Base-by-base conservation (phyloP, 2,888 invertebrate species). In the Drosophila suboccidentalis region DNA sequence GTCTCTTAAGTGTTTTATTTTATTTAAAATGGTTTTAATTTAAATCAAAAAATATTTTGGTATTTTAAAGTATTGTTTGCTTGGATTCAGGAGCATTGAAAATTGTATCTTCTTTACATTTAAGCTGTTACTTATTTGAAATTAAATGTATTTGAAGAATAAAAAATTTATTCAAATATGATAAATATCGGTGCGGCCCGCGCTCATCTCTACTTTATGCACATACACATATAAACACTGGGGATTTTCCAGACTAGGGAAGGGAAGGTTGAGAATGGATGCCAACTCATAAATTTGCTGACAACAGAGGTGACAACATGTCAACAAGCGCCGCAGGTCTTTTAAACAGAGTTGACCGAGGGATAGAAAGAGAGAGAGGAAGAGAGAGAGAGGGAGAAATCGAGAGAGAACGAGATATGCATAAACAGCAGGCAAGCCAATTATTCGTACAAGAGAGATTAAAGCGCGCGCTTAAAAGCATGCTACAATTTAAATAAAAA, bases 271-370 rank as follows among this genome's bases (percentile, higher is more conserved):
- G 58, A 15, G 47, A 17, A 17, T 11, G 13, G 19, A 46, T 57
- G 69, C 32, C 59, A 75, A 62, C 83, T 78, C 87, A 84, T 89
- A 84, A 83, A 89, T 85, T 85, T 69, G 85, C 74, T 86, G 86
- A 87, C 86, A 89, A 63, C 63, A 65, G 72, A 86, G 86, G 88
- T 86, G 86, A 87, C 85, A 86, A 86, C 86, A 80, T 86, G 86
- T 86, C 90, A 86, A 86, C 86, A 82, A 75, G 86, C 85, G 74
- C 85, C 86, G 75, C 86, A 72, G 89, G 85, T 69, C 54, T 38
- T 74, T 66, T 61, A 55, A 69, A 67, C 69, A 64, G 66, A 64
- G 55, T 49, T 32, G 53, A 19, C 5, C 29, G 39, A 39, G 36
- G 19, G 36, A 3, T n/a, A 1, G 8, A 13, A 13, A 2, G 22